Percentiles rank a stretch among this genome's conserved stretches.
phyloP scores from a whole-genome alignment of 2,113 vertebrate species.

The Carassius auratus region DNA sequence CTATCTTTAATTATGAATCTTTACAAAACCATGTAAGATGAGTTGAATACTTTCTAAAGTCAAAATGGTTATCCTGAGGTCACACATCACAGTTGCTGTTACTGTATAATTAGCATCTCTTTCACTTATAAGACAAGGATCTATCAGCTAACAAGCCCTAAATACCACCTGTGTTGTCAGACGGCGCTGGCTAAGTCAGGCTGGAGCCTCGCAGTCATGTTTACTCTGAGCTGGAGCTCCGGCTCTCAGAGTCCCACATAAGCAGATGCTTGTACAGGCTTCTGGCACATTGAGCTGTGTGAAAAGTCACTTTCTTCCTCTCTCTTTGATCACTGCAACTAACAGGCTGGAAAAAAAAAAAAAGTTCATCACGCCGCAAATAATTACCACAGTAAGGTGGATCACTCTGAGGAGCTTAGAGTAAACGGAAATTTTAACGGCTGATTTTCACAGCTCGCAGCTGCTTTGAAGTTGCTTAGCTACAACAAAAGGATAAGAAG shows the following conservation, averaged over 20 bases:
- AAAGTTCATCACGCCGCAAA: constrained; percentile 45
- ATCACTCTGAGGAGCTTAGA: constrained; percentile 20
- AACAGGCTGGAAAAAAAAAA: constrained; percentile 42
- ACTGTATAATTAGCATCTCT: constrained; percentile 1
- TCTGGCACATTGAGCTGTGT: constrained; percentile 40
- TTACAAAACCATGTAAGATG: not conserved
- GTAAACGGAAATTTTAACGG: constrained; percentile 32
- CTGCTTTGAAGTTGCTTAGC: constrained; percentile 32
- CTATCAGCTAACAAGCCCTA: constrained; percentile 17
- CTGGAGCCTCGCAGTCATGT: constrained; percentile 21
- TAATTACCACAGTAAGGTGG: constrained; percentile 44
- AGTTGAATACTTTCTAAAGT: not conserved
- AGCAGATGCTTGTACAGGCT: constrained; percentile 52
- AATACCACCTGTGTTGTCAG: constrained; percentile 23
- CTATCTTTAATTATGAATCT: not conserved
- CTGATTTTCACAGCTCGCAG: constrained; percentile 24
- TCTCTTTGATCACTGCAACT: constrained; percentile 47
- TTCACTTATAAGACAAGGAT: not conserved
- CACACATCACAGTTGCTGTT: not conserved
- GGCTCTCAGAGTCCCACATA: constrained; percentile 36
- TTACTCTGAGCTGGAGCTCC: constrained; percentile 1
- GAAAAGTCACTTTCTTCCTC: constrained; percentile 36
- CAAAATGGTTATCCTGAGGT: not conserved
- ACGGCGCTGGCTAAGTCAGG: not conserved
- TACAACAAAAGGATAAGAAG: constrained; percentile 38